Evolutionary conservation across 2,113 vertebrate genomes (phyloP), one percentile per base, ranked within the genome.

Genomic region (Malurus alboscapulatus): DNA sequence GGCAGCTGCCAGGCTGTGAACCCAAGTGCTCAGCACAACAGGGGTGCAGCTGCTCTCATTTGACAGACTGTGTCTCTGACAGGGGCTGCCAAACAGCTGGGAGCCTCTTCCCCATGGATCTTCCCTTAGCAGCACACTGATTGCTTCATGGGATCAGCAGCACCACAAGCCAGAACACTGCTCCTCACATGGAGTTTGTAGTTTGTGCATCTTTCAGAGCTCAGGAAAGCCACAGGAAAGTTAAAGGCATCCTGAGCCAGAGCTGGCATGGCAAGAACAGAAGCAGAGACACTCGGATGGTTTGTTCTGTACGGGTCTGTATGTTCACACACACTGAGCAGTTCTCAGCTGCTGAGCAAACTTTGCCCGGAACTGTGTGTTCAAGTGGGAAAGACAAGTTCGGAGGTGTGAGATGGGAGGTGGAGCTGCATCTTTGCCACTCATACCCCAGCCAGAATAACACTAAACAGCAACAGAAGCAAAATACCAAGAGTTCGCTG

Each of bases 1-100:
- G 63, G 92, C 88, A 87, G 53, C 85, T 63, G 80, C 58, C 79
- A 82, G 76, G 80, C 82, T 77, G 81, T 25, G 68, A 79, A 65
- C 17, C 20, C 24, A 4, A 14, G 21, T 40, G 40, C 69, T 57
- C 53, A 53, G 12, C 72, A 80, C 96, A 54, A 7, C 59, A 57
- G n/a, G 10, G 6, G 24, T 66, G 67, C 58, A 93, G 67, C 91
- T 55, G 81, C 27, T 90, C 76, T 72, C 50, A 27, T 75, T 34
- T 57, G 61, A 76, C 29, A 55, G n/a, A 29, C 26, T 30, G 26
- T 7, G 34, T 65, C 69, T 27, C 44, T 69, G 57, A 71, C 57
- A 67, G n/a, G 21, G 20, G 29, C 66, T 34, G 57, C 26, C 29
- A 19, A 32, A 20, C 42, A 54, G 36, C 66, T 54, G 2, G 1